Conservation (phyloP, 2,113 vertebrate genomes). For the Hymenochirus boettgeri region DNA sequence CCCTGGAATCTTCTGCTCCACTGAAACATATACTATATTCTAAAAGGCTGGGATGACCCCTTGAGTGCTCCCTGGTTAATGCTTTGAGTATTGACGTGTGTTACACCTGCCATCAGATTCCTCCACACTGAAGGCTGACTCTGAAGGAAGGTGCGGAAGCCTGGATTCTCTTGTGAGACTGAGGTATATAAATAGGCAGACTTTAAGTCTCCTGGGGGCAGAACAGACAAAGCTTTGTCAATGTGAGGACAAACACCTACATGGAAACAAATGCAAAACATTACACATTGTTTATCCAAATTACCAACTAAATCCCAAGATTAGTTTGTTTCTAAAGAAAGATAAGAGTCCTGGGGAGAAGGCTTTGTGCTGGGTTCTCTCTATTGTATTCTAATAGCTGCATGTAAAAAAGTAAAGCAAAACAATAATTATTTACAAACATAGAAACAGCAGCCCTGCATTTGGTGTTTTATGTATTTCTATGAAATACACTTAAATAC, state of each 20-base stretch:
- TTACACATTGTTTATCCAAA: not conserved
- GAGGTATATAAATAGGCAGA: conserved; percentile 39
- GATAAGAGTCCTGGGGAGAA: not conserved
- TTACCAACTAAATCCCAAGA: not conserved
- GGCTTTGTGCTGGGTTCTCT: no score
- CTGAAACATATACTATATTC: not conserved
- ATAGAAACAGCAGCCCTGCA: no score
- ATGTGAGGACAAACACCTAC: not conserved
- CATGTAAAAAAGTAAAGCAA: no score
- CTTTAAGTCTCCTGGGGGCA: conserved; percentile 14
- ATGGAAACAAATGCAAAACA: not conserved
- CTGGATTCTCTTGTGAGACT: conserved; percentile 8
- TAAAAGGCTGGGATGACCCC: conserved; percentile 6
- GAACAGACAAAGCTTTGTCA: conserved; percentile 3
- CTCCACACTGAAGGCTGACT: conserved; percentile 16
- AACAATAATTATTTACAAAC: no score
- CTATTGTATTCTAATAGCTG: no score
- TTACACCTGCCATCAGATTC: conserved; percentile 30
- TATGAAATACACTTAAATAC: not conserved
- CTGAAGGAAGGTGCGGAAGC: conserved; percentile 1
- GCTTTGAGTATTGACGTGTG: conserved; percentile 8
- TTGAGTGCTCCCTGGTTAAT: not conserved
- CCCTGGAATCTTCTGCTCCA: not conserved
- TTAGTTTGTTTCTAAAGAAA: not conserved
- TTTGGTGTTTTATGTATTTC: not conserved